Percentiles rank a stretch among this genome's conserved stretches.
Conservation (phyloP, 2,888 invertebrate species). For the Colostygia pectinataria region DNA sequence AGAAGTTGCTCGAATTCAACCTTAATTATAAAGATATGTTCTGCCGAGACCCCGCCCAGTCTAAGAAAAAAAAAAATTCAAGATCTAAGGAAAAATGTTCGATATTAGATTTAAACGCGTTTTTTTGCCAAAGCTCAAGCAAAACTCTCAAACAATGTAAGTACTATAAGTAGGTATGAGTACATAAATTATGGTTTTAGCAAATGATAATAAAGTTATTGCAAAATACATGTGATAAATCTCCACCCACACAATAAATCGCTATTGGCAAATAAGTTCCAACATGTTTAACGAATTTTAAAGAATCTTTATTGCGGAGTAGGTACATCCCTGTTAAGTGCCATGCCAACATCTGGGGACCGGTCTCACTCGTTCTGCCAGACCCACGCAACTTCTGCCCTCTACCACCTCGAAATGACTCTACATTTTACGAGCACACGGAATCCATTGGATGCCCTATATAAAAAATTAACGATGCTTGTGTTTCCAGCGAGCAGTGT, state of each 20-base stretch:
- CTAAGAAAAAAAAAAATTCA: no score
- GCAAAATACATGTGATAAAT: conserved; percentile 11
- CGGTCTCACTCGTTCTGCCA: conserved; percentile 74
- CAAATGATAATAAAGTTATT: conserved; percentile 6
- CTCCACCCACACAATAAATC: conserved; percentile 11
- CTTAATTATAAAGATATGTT: no score
- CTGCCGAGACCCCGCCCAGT: no score
- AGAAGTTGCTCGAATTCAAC: no score
- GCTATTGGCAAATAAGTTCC: conserved; percentile 15
- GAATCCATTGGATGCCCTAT: conserved; percentile 30
- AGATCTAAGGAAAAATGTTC: no score
- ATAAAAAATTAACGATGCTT: background rate
- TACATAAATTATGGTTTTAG: no score
- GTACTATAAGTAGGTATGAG: no score
- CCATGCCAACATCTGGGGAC: conserved; percentile 73
- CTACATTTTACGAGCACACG: conserved; percentile 10
- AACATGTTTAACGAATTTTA: conserved; percentile 18
- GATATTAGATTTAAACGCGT: background rate
- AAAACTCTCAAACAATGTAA: no score
- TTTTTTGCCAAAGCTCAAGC: conserved; percentile 1
- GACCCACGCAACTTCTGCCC: conserved; percentile 70
- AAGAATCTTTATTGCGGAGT: conserved; percentile 40
- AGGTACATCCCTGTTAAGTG: conserved; percentile 54
- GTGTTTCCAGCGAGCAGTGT: conserved; percentile 32
- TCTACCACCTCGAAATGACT: conserved; percentile 48